Evolutionary conservation across 2,888 invertebrate genomes (phyloP), one percentile per base, ranked within the genome.

Genomic region (Horisme vitalbata): DNA sequence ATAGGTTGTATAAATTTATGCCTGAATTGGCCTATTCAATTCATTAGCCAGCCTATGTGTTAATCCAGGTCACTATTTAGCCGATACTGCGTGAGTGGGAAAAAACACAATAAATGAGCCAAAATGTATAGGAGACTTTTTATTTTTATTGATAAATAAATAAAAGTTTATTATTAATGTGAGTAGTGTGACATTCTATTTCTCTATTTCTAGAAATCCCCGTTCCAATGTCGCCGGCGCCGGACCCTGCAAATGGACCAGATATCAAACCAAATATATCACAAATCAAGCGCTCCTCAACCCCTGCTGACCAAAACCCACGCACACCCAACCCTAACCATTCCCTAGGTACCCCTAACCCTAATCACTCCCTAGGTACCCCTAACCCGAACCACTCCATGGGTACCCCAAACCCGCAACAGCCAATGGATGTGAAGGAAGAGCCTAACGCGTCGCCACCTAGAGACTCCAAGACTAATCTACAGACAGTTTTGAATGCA

Each of bases 211-310:
- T 12, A 27, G 87, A 87, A 64, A 50, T 64, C 21, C 76, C 68
- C 9, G 68, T 60, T 3, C 60, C 91, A 62, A 68, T 86, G 78
- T 79, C 90, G 20, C 83, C 89, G 34, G 71, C 79, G 1, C 73
- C 78, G 0, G 89, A 88, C 28, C 51, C 63, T 5, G 55, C 61
- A 1, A 81, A 75, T 47, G 71, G 66, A 24, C 28, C 44, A 0
- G 85, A 85, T 63, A 75, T 79, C 45, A 90, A 77, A 71, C 90
- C 83, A 52, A 91, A 78, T 73, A 83, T 81, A 67, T 75, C 78
- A 15, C 86, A 79, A 82, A 91, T 81, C 68, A 91, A 79, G 62
- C 76, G 82, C 5, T 86, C 87, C 1, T 64, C 71, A 1, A 89
- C 87, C 0, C 88, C 89, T 0, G 77, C 85, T 0, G 88, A 87